phyloP scores from a whole-genome alignment of 2,113 vertebrate genomes.

The Egretta garzetta region DNA sequence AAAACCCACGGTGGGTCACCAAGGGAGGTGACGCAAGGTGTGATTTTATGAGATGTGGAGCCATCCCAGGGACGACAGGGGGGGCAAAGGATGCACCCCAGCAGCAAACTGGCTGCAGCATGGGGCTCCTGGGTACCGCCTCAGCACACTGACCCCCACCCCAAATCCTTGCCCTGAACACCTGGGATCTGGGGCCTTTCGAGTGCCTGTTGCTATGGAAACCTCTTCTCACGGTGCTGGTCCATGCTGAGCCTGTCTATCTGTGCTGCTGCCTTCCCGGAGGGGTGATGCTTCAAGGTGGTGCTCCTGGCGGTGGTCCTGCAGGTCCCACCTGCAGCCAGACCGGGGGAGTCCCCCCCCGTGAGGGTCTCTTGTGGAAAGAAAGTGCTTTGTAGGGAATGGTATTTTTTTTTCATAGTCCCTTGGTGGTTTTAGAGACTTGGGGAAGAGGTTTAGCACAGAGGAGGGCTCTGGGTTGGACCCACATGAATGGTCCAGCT shows the following conservation, averaged over 20 bases:
- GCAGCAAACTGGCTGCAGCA: background rate
- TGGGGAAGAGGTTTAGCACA: background rate
- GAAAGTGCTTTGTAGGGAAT: background rate
- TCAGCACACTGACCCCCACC: background rate
- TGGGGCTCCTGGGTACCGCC: accelerated
- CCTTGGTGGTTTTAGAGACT: background rate
- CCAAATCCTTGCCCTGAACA: background rate
- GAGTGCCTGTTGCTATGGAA: slow-evolving; percentile 3
- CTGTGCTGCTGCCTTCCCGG: background rate
- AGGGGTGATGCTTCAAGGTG: background rate
- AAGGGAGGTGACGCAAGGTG: accelerated
- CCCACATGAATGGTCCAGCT: accelerated
- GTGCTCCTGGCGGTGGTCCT: background rate
- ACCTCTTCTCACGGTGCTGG: background rate
- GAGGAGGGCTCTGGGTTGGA: background rate
- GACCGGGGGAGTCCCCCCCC: accelerated
- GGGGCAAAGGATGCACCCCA: background rate
- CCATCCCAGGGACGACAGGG: accelerated
- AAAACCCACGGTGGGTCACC: accelerated
- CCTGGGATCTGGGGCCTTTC: background rate
- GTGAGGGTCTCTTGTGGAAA: accelerated
- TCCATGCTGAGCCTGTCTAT: background rate
- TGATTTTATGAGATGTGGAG: background rate
- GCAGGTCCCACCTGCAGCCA: background rate
- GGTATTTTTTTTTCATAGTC: too few species aligned